phyloP scores from a whole-genome alignment of 1,140 invertebrate species.

The Cherax quadricarinatus region DNA sequence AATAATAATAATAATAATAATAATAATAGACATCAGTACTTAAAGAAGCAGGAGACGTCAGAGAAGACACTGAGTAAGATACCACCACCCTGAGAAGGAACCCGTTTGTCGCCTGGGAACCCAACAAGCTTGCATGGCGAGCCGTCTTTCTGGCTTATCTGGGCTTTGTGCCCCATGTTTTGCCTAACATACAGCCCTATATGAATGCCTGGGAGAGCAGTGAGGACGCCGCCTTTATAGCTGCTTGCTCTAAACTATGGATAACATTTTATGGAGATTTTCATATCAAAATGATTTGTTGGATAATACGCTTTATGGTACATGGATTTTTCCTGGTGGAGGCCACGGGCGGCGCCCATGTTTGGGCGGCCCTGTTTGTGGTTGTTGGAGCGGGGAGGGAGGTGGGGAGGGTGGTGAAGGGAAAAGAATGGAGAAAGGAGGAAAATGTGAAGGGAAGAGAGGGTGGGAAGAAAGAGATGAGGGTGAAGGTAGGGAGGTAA shows the following conservation, averaged over 20 bases:
- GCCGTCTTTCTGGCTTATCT: conserved; percentile 34
- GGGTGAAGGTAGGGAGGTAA: no score
- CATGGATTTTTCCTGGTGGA: neutral
- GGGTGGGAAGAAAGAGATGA: neutral
- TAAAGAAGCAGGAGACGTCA: no score
- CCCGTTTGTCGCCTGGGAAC: neutral
- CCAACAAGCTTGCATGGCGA: conserved; percentile 15
- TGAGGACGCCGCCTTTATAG: conserved; percentile 14
- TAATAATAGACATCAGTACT: no score
- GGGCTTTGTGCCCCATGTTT: conserved; percentile 18
- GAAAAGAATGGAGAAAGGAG: neutral
- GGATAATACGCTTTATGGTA: conserved; percentile 16
- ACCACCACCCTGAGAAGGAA: no score
- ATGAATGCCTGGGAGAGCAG: conserved; percentile 30
- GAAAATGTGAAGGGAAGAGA: neutral
- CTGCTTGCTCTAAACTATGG: conserved; percentile 19
- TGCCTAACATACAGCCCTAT: conserved; percentile 24
- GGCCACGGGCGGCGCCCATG: neutral
- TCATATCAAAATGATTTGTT: conserved; percentile 34
- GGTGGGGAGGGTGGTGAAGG: no score
- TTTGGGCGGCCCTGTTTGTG: neutral
- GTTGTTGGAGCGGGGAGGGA: neutral
- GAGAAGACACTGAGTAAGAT: neutral
- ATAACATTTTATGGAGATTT: conserved; percentile 47
- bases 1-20: no score